Evolutionary conservation across 2,888 invertebrate genomes (phyloP).

Genomic region (Cyclophora albipunctata): DNA sequence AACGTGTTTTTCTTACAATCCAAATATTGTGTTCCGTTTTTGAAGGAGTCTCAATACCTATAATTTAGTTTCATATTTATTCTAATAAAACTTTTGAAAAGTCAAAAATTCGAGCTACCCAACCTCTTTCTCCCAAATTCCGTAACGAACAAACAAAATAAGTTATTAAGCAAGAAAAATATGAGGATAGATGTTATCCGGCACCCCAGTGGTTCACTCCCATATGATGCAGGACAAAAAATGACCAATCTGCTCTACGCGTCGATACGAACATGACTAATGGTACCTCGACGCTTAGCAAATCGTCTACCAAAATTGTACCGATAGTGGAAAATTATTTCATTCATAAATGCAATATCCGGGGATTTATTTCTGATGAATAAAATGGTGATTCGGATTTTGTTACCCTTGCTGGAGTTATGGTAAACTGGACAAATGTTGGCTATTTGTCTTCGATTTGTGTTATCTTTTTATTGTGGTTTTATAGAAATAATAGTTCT

Average conservation of each 20-base stretch:
- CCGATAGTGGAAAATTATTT: constrained; percentile 71
- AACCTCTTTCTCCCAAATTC: not conserved
- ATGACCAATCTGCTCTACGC: constrained; percentile 59
- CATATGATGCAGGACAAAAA: constrained; percentile 51
- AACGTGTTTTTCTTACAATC: no score
- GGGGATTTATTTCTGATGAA: constrained; percentile 63
- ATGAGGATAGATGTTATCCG: constrained; percentile 33
- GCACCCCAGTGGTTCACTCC: constrained; percentile 46
- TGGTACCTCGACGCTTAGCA: constrained; percentile 56
- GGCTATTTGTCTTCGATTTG: constrained; percentile 32
- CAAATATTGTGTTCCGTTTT: no score
- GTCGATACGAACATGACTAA: constrained; percentile 68
- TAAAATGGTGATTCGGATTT: constrained; percentile 49
- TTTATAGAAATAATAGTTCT: not conserved
- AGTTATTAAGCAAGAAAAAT: constrained; percentile 11
- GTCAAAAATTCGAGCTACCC: not conserved
- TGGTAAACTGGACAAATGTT: constrained; percentile 38
- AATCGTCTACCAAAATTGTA: constrained; percentile 64
- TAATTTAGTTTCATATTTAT: not conserved
- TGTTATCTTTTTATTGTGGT: constrained; percentile 15
- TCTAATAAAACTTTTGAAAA: not conserved
- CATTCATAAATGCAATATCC: constrained; percentile 62
- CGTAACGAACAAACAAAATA: not conserved
- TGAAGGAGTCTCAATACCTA: not conserved
- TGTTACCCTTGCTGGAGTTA: constrained; percentile 39